Base-by-base conservation (phyloP, 2,797 vertebrate species). In the Oreonectes daqikongensis region DNA sequence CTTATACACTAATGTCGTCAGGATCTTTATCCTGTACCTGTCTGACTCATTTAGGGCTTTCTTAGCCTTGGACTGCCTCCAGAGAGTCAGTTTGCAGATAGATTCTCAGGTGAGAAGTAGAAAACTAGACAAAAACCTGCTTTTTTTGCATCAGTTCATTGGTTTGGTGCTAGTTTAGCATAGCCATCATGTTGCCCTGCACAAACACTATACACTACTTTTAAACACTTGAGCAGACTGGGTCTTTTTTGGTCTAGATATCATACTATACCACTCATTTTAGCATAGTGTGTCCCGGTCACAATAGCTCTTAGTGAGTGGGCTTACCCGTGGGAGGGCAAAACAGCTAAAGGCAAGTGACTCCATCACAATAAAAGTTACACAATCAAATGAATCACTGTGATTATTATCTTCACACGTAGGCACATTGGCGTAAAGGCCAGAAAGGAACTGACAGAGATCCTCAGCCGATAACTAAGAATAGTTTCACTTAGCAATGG, bases 361-460 rank as follows among this genome's bases (percentile, higher is more conserved):
- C 53, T 28, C 57, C 61, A 59, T 32, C 72, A 82, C 69, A 61
- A 42, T 68, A 66, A 48, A 79, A 79, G 68, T 79, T 75, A 79
- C 38, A 79, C 77, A 79, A 76, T 75, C 48, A 20, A 59, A 32
- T 70, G 72, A 79, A 72, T 79, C 72, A 76, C 50, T 67, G 69
- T 46, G 35, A 65, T 71, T 32, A 46, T 44, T 64, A 48, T 79
- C 32, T 69, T 75, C 35, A 60, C 61, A 57, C 66, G 71, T 78
- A 63, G 80, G 70, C 32, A 48, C 46, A 52, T 32, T 69, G 46
- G 40, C 48, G 52, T 40, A 60, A 52, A 52, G 46, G 26, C 42
- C 52, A 20, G 2, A 11, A 44, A 71, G 72, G 15, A 50, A 66
- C 28, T 20, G 35, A 46, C 28, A 4, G 26, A 52, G 32, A 72